Percentiles rank a stretch among this genome's conserved stretches.
These are phyloP conservation scores for Lutjanus erythropterus DNA, from an alignment of 2,113 vertebrate genomes.

Conservation along the genomic window DNA sequence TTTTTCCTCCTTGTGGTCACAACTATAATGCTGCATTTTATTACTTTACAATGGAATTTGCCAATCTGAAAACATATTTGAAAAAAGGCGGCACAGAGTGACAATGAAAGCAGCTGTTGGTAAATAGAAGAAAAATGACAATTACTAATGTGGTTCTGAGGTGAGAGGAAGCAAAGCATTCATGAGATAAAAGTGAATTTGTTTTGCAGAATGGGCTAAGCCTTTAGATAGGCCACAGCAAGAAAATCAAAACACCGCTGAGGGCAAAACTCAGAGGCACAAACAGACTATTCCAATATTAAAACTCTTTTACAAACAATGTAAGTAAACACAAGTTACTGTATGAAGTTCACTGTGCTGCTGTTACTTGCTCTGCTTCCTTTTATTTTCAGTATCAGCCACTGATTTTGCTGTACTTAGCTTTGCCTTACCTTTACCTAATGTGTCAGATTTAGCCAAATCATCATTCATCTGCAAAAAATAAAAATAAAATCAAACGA, in stretches of 20 bases:
- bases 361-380: not conserved
- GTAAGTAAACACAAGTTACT: not conserved
- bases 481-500: too few species aligned
- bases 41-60: not conserved
- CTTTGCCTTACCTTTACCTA: too few species aligned
- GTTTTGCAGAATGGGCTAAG: conserved; percentile 7
- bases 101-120: not conserved
- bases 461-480: too few species aligned
- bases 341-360: not conserved
- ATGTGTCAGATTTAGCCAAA: not conserved
- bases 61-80: not conserved
- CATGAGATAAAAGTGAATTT: conserved; percentile 1
- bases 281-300: not conserved
- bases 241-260: not conserved
- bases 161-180: conserved; percentile 4
- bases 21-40: not conserved
- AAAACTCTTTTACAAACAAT: not conserved
- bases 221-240: not conserved
- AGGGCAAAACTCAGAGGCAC: not conserved
- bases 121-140: too few species aligned
- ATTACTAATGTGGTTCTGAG: too few species aligned
- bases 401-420: too few species aligned
- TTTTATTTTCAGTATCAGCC: too few species aligned
- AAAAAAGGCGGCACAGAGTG: not conserved
- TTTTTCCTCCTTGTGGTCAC: not conserved